Conservation (phyloP, 2,797 vertebrate genomes). For the Malurus splendens region DNA sequence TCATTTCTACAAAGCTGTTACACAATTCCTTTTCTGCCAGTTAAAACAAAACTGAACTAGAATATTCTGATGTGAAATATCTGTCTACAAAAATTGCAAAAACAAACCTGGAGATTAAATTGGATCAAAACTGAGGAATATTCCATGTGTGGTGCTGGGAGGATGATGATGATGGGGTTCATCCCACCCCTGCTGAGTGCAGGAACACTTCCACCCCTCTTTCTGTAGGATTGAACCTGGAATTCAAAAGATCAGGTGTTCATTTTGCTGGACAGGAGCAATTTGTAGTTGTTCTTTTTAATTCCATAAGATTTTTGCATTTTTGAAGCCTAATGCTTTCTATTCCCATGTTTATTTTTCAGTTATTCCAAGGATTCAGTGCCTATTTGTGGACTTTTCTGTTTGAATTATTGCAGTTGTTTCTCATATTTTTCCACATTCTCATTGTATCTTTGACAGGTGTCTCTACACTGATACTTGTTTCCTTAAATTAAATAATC, state of each 20-base stretch:
- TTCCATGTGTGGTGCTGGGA: fast-evolving
- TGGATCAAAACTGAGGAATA: neutral
- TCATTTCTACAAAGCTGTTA: neutral
- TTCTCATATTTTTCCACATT: neutral
- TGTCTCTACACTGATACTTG: neutral
- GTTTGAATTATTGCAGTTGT: neutral
- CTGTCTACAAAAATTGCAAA: neutral
- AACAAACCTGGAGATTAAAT: neutral
- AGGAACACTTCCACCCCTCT: neutral
- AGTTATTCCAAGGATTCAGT: neutral
- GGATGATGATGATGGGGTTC: neutral
- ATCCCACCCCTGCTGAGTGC: neutral
- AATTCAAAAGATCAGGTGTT: neutral
- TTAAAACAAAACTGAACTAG: neutral
- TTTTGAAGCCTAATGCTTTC: neutral
- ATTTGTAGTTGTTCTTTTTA: neutral
- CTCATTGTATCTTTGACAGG: neutral
- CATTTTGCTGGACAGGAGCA: neutral
- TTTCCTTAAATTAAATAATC: neutral
- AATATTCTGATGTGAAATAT: neutral
- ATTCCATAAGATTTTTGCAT: neutral
- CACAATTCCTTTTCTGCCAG: neutral
- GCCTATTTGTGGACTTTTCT: neutral
- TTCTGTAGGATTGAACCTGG: neutral
- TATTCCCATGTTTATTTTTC: neutral